Percentiles rank a stretch among this genome's conserved stretches.
Evolutionary conservation across 2,113 vertebrate species (phyloP).

Genomic region (Chlorodrepanis virens): DNA sequence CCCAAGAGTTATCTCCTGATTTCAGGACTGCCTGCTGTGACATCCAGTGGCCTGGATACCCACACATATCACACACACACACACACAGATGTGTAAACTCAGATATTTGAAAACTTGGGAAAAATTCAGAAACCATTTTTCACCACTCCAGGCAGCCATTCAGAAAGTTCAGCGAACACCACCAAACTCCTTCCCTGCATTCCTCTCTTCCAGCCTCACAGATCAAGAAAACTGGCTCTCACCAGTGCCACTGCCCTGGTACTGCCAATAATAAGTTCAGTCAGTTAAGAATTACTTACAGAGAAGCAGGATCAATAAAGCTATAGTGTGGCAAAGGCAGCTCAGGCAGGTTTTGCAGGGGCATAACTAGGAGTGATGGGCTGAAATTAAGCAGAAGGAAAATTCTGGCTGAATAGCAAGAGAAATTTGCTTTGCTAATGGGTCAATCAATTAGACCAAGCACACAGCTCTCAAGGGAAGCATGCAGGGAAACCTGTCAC

Average conservation of each 20-base stretch:
- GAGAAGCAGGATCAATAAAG: slow-evolving; percentile 31
- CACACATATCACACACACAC: neutral
- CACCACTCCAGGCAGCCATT: neutral
- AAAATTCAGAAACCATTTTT: neutral
- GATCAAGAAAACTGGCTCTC: neutral
- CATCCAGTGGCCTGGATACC: neutral
- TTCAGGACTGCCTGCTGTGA: neutral
- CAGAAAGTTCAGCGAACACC: neutral
- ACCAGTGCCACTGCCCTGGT: neutral
- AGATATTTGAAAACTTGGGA: neutral
- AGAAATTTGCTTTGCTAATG: slow-evolving; percentile 67
- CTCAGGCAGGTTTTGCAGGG: neutral
- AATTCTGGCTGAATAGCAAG: slow-evolving; percentile 53
- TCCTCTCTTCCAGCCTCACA: neutral
- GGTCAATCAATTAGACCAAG: slow-evolving; percentile 52
- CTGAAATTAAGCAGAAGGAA: slow-evolving; percentile 60
- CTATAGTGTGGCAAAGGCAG: neutral
- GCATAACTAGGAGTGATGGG: slow-evolving; percentile 44
- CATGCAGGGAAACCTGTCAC: slow-evolving; percentile 10
- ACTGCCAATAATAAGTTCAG: neutral
- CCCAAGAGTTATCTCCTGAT: neutral
- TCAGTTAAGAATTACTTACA: neutral
- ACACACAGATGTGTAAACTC: neutral
- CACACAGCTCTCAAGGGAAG: slow-evolving; percentile 12
- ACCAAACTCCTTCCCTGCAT: neutral